These are phyloP conservation scores for Abrostola triplasia DNA, from an alignment of 2,888 invertebrate species.

Conservation along the genomic window DNA sequence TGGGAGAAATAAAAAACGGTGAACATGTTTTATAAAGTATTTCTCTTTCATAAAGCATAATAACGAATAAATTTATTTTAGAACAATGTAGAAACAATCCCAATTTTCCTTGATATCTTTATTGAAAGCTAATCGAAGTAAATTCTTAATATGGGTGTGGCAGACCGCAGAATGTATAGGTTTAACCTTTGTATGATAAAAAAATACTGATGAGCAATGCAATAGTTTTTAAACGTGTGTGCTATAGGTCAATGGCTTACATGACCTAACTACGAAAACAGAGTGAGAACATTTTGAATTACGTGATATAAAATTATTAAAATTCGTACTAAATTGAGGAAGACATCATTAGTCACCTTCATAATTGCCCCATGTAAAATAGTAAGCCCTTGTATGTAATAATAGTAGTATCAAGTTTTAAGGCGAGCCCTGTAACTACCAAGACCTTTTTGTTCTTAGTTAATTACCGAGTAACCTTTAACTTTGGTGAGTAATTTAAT, in stretches of 20 bases:
- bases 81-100: no score
- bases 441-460: conserved; percentile 58
- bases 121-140: conserved; percentile 1
- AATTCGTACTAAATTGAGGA: no score
- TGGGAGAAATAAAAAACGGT: no score
- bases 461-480: conserved; percentile 63
- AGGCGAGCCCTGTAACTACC: conserved; percentile 47
- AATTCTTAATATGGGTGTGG: neutral
- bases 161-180: neutral
- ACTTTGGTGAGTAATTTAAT: conserved; percentile 62
- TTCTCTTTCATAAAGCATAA: no score
- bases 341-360: conserved; percentile 16
- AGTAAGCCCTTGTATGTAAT: conserved; percentile 20
- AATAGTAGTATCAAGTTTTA: conserved; percentile 35
- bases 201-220: neutral
- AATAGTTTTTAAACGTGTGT: neutral
- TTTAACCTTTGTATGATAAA: neutral
- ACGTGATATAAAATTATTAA: no score
- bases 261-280: neutral
- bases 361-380: conserved; percentile 9
- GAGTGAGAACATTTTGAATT: neutral
- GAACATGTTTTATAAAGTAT: no score
- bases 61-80: no score
- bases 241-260: neutral
- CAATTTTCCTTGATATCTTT: no score